Conservation (phyloP, 2,888 invertebrate species). For the Parnassius mnemosyne region DNA sequence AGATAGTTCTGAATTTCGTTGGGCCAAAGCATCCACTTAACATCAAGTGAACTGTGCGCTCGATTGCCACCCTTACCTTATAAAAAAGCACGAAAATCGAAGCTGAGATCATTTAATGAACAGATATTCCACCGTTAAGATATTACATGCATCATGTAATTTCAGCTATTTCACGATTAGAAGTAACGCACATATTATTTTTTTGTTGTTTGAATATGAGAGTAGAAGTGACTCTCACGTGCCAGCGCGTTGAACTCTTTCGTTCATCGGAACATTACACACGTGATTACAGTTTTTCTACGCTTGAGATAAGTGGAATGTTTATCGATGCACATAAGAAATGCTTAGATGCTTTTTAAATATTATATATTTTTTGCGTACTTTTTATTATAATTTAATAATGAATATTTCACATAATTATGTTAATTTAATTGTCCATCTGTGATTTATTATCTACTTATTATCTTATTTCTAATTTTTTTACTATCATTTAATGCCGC, state of each 20-base stretch:
- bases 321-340: slow-evolving; percentile 6
- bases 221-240: slow-evolving; percentile 25
- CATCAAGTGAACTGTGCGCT: no score
- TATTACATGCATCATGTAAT: slow-evolving; percentile 2
- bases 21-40: no score
- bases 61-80: no score
- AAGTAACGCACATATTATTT: slow-evolving; percentile 10
- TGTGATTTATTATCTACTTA: no score
- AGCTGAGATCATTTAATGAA: no score
- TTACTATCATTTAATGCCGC: no score
- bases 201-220: slow-evolving; percentile 17
- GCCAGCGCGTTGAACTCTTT: slow-evolving; percentile 26
- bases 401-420: no score
- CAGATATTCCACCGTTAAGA: slow-evolving; percentile 1
- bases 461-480: no score
- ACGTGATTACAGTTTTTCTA: slow-evolving; percentile 13
- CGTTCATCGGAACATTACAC: slow-evolving; percentile 18
- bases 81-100: no score
- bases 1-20: no score
- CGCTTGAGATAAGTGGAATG: slow-evolving; percentile 11
- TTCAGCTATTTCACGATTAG: slow-evolving; percentile 11
- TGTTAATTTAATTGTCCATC: no score
- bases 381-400: no score
- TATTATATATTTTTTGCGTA: neutral
- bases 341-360: slow-evolving; percentile 3